Percentiles rank a stretch among this genome's conserved stretches.
phyloP scores from a whole-genome alignment of 2,888 invertebrate species.

The Coleophora flavipennella region DNA sequence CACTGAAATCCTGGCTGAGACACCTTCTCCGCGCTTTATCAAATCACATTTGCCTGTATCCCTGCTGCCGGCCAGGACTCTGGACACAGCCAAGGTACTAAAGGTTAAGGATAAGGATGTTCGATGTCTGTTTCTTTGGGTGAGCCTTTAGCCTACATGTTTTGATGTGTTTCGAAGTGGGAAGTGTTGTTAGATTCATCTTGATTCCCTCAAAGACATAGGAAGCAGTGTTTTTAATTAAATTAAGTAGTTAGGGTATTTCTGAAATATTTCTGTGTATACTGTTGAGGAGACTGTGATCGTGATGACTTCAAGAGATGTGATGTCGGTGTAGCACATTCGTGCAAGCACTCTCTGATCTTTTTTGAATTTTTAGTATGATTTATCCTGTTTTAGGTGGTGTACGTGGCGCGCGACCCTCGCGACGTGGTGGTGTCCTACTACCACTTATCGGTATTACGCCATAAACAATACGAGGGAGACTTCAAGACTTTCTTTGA shows the following conservation, averaged over 20 bases:
- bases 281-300: too few species aligned
- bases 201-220: too few species aligned
- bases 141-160: too few species aligned
- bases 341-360: too few species aligned
- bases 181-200: too few species aligned
- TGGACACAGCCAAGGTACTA: constrained; percentile 39
- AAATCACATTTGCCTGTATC: constrained; percentile 68
- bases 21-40: constrained; percentile 49
- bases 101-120: neutral
- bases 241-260: too few species aligned
- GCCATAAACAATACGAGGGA: neutral
- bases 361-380: too few species aligned
- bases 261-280: too few species aligned
- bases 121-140: neutral
- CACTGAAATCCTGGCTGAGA: neutral
- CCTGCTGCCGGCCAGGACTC: constrained; percentile 43
- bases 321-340: too few species aligned
- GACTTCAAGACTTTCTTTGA: neutral
- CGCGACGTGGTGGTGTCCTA: constrained; percentile 65
- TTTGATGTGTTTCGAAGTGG: too few species aligned
- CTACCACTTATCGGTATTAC: constrained; percentile 51
- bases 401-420: constrained; percentile 44
- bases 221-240: too few species aligned
- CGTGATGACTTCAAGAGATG: too few species aligned
- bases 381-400: constrained; percentile 29